Percentiles rank a stretch among this genome's conserved stretches.
These are phyloP conservation scores for Setophaga petechia DNA, from an alignment of 2,113 vertebrate genomes.

Conservation along the genomic window DNA sequence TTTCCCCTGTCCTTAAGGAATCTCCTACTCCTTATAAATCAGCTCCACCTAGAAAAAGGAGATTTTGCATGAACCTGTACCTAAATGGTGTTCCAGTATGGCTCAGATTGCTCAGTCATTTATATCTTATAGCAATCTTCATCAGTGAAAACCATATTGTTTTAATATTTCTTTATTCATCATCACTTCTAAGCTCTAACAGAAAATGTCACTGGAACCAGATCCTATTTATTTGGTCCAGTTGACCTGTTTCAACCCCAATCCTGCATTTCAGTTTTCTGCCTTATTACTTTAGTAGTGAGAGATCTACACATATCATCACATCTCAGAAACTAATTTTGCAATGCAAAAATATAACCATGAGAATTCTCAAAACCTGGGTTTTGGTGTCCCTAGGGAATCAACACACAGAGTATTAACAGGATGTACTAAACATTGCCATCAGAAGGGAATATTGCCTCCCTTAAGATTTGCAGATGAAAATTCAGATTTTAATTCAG, in stretches of 20 bases:
- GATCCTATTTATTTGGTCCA: neutral
- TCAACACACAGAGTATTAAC: neutral
- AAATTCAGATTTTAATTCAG: neutral
- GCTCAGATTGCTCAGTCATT: neutral
- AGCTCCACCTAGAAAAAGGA: neutral
- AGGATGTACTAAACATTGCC: neutral
- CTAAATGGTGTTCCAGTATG: neutral
- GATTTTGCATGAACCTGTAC: neutral
- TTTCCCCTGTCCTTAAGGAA: neutral
- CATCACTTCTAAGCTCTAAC: neutral
- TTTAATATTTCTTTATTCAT: neutral
- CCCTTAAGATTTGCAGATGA: neutral
- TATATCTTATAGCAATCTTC: neutral
- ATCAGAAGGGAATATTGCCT: neutral
- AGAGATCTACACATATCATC: neutral
- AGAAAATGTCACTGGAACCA: neutral
- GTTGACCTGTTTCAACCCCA: neutral
- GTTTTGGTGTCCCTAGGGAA: neutral
- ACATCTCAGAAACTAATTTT: neutral
- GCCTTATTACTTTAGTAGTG: neutral
- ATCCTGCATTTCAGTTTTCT: neutral
- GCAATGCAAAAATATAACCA: neutral
- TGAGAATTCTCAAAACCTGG: neutral
- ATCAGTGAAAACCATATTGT: neutral
- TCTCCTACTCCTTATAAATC: neutral